phyloP scores from a whole-genome alignment of 1,140 invertebrate species.

The Caenorhabditis tropicalis region DNA sequence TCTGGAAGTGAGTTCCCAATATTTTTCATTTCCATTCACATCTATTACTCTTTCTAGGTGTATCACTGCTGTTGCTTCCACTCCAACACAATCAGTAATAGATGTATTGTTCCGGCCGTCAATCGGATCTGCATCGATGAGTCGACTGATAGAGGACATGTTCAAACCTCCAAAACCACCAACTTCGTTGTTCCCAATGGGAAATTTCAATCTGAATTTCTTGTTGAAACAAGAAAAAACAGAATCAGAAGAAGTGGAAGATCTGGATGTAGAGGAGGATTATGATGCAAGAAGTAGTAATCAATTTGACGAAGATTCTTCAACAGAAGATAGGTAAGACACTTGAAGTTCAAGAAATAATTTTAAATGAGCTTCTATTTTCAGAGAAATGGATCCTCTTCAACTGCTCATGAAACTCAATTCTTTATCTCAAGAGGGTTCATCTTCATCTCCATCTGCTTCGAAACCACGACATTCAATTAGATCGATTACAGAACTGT shows the following conservation, averaged over 20 bases:
- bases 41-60: background rate
- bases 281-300: conserved; percentile 17
- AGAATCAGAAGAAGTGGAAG: background rate
- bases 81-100: conserved; percentile 12
- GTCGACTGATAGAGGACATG: conserved; percentile 29
- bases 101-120: conserved; percentile 41
- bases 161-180: conserved; percentile 32
- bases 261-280: background rate
- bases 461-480: conserved; percentile 17
- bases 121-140: conserved; percentile 43
- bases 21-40: background rate
- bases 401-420: background rate
- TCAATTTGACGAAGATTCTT: conserved; percentile 16
- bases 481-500: conserved; percentile 12
- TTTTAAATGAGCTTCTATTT: background rate
- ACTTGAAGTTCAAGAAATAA: background rate
- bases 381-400: background rate
- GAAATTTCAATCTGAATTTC: background rate
- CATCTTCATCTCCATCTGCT: background rate
- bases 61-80: background rate
- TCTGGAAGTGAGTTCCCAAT: background rate
- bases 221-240: conserved; percentile 10
- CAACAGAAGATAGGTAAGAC: conserved; percentile 13
- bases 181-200: background rate
- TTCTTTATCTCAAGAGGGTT: background rate